Conservation (phyloP, 2,888 invertebrate genomes). For the Sialis lutaria region DNA sequence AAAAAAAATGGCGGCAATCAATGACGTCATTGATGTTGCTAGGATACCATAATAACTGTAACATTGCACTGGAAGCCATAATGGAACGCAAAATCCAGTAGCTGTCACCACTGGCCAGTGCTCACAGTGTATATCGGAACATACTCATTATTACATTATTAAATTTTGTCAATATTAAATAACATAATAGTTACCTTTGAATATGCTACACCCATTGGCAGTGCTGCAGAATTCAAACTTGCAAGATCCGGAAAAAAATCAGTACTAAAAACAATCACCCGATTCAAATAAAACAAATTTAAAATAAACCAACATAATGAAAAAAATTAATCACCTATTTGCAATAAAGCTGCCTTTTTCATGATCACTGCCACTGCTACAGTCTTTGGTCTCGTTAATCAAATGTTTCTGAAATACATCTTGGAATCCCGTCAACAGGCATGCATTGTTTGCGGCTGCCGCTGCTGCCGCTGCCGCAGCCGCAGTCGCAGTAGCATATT, state of each 20-base stretch:
- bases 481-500: constrained; percentile 7
- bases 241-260: constrained; percentile 4
- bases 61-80: too few species aligned
- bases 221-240: constrained; percentile 4
- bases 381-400: constrained; percentile 12
- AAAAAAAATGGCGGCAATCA: too few species aligned
- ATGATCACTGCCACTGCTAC: constrained; percentile 2
- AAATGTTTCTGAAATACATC: constrained; percentile 25
- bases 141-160: too few species aligned
- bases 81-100: too few species aligned
- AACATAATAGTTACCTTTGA: too few species aligned
- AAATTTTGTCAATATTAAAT: too few species aligned
- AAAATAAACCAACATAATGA: not conserved
- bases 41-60: too few species aligned
- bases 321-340: constrained; percentile 2
- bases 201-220: not conserved
- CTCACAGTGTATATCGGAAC: too few species aligned
- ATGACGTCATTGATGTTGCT: too few species aligned
- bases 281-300: not conserved
- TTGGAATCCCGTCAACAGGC: constrained; percentile 17
- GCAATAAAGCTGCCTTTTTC: constrained; percentile 1
- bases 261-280: constrained; percentile 3
- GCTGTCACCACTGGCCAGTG: too few species aligned
- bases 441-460: not conserved
- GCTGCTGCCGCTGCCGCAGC: constrained; percentile 4